Conservation (phyloP, 2,888 invertebrate genomes). For the Hipparchia semele region DNA sequence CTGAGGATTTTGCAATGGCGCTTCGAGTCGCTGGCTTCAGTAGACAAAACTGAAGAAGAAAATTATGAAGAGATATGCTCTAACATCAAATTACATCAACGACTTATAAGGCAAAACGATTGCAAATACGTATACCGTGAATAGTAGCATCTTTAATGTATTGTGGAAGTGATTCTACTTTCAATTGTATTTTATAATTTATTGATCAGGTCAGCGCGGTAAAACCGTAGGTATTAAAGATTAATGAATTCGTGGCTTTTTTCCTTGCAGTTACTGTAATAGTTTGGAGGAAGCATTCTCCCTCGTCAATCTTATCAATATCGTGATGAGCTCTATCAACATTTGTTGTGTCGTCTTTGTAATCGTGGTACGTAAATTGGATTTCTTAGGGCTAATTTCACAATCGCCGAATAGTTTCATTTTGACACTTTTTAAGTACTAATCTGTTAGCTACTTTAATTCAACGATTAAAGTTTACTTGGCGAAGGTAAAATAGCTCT, state of each 20-base stretch:
- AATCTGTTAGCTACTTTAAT: too few relatives aligned
- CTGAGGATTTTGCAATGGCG: slow-evolving; percentile 64
- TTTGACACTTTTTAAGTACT: too few relatives aligned
- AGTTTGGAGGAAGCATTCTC: slow-evolving; percentile 71
- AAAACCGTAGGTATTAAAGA: too few relatives aligned
- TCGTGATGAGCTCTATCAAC: slow-evolving; percentile 71
- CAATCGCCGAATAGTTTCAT: too few relatives aligned
- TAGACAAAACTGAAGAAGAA: slow-evolving; percentile 52
- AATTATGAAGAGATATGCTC: slow-evolving; percentile 61
- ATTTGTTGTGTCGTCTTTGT: slow-evolving; percentile 76
- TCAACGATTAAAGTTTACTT: too few relatives aligned
- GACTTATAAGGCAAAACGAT: slow-evolving; percentile 59
- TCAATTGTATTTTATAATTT: too few relatives aligned
- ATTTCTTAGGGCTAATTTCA: neutral
- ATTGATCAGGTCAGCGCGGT: too few relatives aligned
- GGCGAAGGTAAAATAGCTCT: too few relatives aligned
- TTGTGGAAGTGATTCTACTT: too few relatives aligned
- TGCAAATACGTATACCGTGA: neutral
- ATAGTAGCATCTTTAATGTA: too few relatives aligned
- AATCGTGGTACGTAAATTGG: slow-evolving; percentile 63
- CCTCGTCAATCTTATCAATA: slow-evolving; percentile 71
- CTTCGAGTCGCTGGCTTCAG: slow-evolving; percentile 54
- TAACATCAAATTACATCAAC: slow-evolving; percentile 71
- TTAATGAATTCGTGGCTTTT: neutral
- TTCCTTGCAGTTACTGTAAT: slow-evolving; percentile 67